Percentiles rank a stretch among this genome's conserved stretches.
phyloP scores from a whole-genome alignment of 2,113 vertebrate genomes.

The Myotis brandtii region DNA sequence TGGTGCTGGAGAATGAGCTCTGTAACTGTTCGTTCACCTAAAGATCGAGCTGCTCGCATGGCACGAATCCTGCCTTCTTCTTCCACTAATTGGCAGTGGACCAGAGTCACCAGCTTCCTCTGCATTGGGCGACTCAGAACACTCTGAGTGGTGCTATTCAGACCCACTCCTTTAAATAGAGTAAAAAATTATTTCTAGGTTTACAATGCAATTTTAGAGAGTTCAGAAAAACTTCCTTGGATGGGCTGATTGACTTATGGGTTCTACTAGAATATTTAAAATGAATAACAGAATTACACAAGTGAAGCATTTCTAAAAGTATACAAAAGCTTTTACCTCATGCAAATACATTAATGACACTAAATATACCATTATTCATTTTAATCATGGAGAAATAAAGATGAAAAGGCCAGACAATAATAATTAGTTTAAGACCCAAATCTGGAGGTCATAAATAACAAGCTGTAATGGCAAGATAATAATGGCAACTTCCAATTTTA shows the following conservation, averaged over 20 bases:
- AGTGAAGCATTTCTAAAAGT: conserved; percentile 16
- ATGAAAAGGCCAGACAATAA: not conserved
- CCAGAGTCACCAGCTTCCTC: conserved; percentile 97
- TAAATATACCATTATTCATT: conserved; percentile 49
- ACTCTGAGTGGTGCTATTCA: conserved; percentile 96
- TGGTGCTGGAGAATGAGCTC: conserved; percentile 99
- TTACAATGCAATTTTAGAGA: conserved; percentile 37
- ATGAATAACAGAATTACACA: conserved; percentile 48
- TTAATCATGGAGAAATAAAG: not conserved
- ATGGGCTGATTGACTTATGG: not conserved
- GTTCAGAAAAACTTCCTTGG: not conserved
- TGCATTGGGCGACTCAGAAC: conserved; percentile 99
- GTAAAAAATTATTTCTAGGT: conserved; percentile 47
- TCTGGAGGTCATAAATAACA: not conserved
- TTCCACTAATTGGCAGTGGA: conserved; percentile 98
- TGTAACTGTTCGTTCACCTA: conserved; percentile 97
- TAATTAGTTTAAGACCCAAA: conserved; percentile 32
- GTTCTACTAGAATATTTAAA: conserved; percentile 33
- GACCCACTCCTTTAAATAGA: conserved; percentile 92
- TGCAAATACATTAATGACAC: not conserved
- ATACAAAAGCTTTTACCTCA: not conserved
- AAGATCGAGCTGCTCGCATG: conserved; percentile 96
- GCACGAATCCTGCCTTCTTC: conserved; percentile 97
- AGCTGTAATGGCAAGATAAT: not conserved
- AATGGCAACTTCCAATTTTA: conserved; percentile 25